These are phyloP conservation scores for Probosciger aterrimus DNA, from an alignment of 2,113 vertebrate species.

Conservation along the genomic window DNA sequence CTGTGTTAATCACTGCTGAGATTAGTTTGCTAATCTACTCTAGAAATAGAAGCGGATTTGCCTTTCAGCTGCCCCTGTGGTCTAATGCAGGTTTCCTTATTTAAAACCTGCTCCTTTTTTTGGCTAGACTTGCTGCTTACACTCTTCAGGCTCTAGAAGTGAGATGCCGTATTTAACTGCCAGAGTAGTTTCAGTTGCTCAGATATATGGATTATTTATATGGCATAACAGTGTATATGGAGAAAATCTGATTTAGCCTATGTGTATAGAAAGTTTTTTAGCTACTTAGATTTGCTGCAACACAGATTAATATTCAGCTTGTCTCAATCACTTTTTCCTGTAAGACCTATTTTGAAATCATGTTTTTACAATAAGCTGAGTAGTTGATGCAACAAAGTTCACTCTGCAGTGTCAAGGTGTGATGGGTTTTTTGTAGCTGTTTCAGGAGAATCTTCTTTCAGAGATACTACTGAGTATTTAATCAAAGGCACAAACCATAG, in stretches of 20 bases:
- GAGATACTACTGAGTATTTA: background rate
- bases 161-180: background rate
- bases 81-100: background rate
- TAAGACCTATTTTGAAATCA: background rate
- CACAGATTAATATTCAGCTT: background rate
- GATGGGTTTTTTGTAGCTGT: background rate
- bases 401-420: background rate
- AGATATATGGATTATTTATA: background rate
- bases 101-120: background rate
- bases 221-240: background rate
- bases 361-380: background rate
- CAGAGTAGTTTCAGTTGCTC: background rate
- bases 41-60: background rate
- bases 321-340: background rate
- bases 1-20: background rate
- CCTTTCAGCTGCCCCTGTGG: background rate
- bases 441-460: background rate
- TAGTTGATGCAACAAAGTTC: background rate
- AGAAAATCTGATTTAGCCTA: background rate
- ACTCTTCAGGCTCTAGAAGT: background rate
- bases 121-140: background rate
- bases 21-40: constrained; percentile 2
- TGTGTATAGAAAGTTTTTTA: background rate
- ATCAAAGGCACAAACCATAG: background rate
- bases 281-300: background rate